phyloP scores from a whole-genome alignment of 2,113 vertebrate species.

The Sarotherodon lohbergeri region DNA sequence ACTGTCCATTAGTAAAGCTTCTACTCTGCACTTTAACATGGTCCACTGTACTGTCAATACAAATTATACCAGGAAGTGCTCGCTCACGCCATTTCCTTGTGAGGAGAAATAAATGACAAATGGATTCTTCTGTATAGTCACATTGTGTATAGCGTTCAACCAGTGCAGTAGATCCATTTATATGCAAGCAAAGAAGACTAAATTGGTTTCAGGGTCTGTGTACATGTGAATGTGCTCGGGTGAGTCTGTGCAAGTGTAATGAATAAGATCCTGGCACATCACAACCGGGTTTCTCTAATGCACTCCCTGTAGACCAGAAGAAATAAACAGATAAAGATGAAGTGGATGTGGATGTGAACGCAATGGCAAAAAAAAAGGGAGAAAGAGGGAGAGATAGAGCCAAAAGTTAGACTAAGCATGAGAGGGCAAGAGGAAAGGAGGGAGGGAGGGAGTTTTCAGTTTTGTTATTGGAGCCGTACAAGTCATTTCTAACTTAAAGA shows the following conservation, averaged over 20 bases:
- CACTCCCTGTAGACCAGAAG: constrained; percentile 48
- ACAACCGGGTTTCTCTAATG: constrained; percentile 51
- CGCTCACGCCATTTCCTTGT: constrained; percentile 14
- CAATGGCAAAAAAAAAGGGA: neutral
- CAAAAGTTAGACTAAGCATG: constrained; percentile 12
- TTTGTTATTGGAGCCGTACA: constrained; percentile 75
- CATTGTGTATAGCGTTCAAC: constrained; percentile 1
- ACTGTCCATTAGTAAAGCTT: constrained; percentile 46
- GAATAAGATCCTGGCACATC: constrained; percentile 64
- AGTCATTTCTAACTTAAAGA: constrained; percentile 75
- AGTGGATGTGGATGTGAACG: constrained; percentile 41
- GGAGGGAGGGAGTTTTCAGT: constrained; percentile 41
- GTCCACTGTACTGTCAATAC: constrained; percentile 7
- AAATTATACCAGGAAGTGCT: constrained; percentile 36
- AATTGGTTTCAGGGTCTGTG: constrained; percentile 23
- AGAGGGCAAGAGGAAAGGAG: constrained; percentile 19
- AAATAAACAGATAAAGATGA: constrained; percentile 65
- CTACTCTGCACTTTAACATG: constrained; percentile 33
- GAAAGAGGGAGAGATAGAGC: neutral
- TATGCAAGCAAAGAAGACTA: constrained; percentile 32
- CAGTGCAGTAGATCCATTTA: constrained; percentile 33
- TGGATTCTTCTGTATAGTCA: constrained; percentile 12
- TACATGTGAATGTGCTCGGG: neutral
- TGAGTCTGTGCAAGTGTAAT: constrained; percentile 45
- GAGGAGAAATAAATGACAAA: constrained; percentile 49